Evolutionary conservation across 1,140 invertebrate species (phyloP), one percentile per base, ranked within the genome.

Genomic region (Agrilus planipennis): DNA sequence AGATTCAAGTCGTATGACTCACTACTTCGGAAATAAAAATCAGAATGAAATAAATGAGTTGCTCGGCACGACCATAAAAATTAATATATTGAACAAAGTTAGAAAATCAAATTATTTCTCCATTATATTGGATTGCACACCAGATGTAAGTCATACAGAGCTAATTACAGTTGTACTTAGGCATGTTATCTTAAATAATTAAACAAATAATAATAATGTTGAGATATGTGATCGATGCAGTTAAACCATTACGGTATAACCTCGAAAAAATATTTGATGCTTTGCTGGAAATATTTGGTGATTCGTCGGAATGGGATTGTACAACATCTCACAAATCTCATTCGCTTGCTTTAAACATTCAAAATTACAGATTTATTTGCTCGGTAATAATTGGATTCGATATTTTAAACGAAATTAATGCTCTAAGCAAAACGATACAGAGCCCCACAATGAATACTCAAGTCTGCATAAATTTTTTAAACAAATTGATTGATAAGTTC

Each of bases 121-220:
- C n/a, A 46, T 59, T 18, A 51, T 54, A 21, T 42, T 54, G 29
- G 48, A 52, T 31, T 53, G 49, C 35, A 60, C 54, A 14, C 47
- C 53, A 11, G 54, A 57, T 42, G 35, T 50, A 12, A 52, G 47
- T 37, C 44, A 54, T 19, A 30, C 32, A 22, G 51, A 58, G 42
- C 51, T 58, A 49, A 37, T 57, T n/a, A 42, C 42, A 14, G 35
- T 37, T n/a, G n/a, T n/a, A n/a, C n/a, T n/a, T n/a, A n/a, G n/a
- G n/a, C n/a, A n/a, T n/a, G n/a, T n/a, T n/a, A n/a, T n/a, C n/a
- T n/a, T n/a, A n/a, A n/a, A n/a, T n/a, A n/a, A n/a, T n/a, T n/a
- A n/a, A n/a, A n/a, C n/a, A n/a, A n/a, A n/a, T n/a, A n/a, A n/a
- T n/a, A n/a, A n/a, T n/a, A n/a, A n/a, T n/a, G n/a, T n/a, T n/a